phyloP scores from a whole-genome alignment of 2,113 vertebrate genomes.

The Typhlomys cinereus region DNA sequence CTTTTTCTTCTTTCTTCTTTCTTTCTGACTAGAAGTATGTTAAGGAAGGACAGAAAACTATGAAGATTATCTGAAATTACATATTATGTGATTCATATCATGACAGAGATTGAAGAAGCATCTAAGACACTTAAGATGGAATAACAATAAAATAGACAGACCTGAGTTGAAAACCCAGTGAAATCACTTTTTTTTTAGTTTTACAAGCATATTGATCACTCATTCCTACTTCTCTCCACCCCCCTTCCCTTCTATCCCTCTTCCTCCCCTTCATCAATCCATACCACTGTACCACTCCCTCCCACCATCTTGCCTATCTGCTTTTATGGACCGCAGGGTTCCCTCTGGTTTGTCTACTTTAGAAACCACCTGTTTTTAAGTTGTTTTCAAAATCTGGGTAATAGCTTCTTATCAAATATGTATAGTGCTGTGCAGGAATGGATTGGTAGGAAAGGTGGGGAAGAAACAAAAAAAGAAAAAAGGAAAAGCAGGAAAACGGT shows the following conservation, averaged over 20 bases:
- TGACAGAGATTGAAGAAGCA: neutral
- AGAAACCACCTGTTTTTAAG: constrained; percentile 8
- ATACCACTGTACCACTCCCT: too few relatives aligned
- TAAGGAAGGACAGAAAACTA: neutral
- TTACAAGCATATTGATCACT: too few relatives aligned
- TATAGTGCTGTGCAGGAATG: neutral
- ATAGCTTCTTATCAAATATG: neutral
- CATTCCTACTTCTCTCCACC: too few relatives aligned
- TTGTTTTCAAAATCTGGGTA: neutral
- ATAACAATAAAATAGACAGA: neutral
- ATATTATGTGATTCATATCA: too few relatives aligned
- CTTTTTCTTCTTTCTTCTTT: neutral
- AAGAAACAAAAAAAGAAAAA: neutral
- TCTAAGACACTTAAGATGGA: neutral
- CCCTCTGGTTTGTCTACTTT: too few relatives aligned
- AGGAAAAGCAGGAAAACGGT: neutral
- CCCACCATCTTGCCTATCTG: too few relatives aligned
- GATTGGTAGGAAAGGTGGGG: neutral
- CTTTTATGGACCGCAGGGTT: too few relatives aligned
- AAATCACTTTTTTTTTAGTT: constrained; percentile 20
- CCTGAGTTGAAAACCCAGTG: neutral
- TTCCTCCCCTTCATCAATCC: too few relatives aligned
- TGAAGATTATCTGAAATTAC: neutral
- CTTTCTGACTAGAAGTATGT: neutral
- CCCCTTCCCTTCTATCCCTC: too few relatives aligned